Evolutionary conservation across 2,113 vertebrate genomes (phyloP), one percentile per base, ranked within the genome.

Genomic region (Symphodus melops): DNA sequence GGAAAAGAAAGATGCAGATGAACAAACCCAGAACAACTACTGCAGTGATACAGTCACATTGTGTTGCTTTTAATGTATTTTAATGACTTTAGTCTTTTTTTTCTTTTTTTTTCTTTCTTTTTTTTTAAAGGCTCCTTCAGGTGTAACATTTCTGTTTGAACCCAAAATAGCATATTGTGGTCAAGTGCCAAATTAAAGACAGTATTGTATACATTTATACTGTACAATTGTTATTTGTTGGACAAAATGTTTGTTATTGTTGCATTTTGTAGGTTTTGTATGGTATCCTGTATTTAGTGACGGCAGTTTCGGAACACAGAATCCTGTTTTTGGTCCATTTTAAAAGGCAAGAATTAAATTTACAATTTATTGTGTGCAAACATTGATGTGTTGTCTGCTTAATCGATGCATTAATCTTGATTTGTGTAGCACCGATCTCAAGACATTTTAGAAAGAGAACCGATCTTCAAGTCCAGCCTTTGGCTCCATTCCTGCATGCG

Each of bases 231-330:
- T 93, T 91, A 89, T 90, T 81, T 92, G 81, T 93, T 85, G 84
- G 90, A 94, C 89, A 92, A 92, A 93, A 89, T 87, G 89, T 94
- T 94, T 94, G 93, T 93, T 94, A 88, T 87, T 92, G 92, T 92
- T 94, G 91, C 86, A 90, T 94, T 94, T 94, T 93, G 91, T 94
- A 94, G 93, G 87, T 93, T 94, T 94, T 94, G 93, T 94, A 94
- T 91, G 86, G 91, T 94, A 89, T 92, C 75, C 84, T 92, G 92
- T 93, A 90, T 92, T 92, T 92, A 91, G 92, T 94, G 93, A 92
- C 79, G 87, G 87, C 88, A 75, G 82, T 91, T 88, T 92, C 89
- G 82, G 77, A 91, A 82, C 83, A 90, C 86, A 86, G 76, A 86
- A 88, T 81, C 88, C 72, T 89, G 76, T 91, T 87, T 90, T 85